Evolutionary conservation across 2,113 vertebrate species (phyloP).

Genomic region (Panthera uncia): DNA sequence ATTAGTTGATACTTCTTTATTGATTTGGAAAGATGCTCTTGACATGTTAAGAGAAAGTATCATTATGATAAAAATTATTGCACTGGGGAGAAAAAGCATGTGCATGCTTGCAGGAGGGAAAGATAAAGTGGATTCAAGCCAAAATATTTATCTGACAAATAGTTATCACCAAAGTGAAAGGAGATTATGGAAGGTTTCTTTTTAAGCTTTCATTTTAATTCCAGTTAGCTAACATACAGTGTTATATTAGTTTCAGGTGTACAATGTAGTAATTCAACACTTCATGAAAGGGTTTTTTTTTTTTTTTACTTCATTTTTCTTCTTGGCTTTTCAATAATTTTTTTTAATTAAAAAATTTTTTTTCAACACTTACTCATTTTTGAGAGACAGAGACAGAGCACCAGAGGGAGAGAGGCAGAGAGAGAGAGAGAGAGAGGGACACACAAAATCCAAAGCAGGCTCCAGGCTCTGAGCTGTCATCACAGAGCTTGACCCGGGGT

Average conservation of each 20-base stretch:
- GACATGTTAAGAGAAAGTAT: neutral
- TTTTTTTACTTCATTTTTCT: neutral
- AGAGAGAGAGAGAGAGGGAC: too few relatives aligned
- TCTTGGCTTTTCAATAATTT: neutral
- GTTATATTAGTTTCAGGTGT: neutral
- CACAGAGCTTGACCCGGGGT: too few relatives aligned
- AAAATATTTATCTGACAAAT: neutral
- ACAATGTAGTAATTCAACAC: neutral
- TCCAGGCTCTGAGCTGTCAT: too few relatives aligned
- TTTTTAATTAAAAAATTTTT: neutral
- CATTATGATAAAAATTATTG: neutral
- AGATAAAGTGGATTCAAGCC: neutral
- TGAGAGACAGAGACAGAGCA: too few relatives aligned
- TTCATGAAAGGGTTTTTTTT: neutral
- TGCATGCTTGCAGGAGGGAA: neutral
- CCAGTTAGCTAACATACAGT: neutral
- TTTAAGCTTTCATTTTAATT: neutral
- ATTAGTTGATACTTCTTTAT: conserved; percentile 26
- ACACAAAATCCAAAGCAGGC: too few relatives aligned
- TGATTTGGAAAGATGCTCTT: neutral
- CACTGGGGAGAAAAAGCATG: neutral
- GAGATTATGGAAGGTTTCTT: neutral
- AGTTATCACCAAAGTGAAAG: neutral
- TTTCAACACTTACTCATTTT: too few relatives aligned
- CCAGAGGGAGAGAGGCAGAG: too few relatives aligned